phyloP scores from a whole-genome alignment of 2,797 vertebrate species.

The Tangara arthus region DNA sequence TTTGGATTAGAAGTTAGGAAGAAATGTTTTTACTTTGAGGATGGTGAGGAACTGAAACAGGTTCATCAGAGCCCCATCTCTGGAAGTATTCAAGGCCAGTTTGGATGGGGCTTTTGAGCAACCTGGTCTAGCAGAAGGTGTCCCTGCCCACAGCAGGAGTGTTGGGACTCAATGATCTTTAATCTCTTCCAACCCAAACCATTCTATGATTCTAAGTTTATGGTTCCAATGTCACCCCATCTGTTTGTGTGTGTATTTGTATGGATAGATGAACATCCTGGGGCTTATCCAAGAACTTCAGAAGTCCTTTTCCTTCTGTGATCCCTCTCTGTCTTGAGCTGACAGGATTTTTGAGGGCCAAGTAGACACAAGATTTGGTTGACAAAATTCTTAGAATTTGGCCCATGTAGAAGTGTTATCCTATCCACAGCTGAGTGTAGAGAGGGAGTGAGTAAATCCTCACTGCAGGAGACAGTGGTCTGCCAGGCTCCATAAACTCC shows the following conservation, averaged over 20 bases:
- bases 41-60: not conserved
- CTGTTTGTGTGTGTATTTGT: not conserved
- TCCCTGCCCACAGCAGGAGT: not conserved
- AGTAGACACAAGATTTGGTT: not conserved
- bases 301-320: not conserved
- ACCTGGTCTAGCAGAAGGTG: not conserved
- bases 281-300: not conserved
- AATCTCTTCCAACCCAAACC: not conserved
- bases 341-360: not conserved
- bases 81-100: not conserved
- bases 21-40: not conserved
- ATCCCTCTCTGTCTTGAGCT: not conserved
- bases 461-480: rapidly evolving
- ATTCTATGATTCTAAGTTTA: not conserved
- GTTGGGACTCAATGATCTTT: not conserved
- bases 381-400: not conserved
- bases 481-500: not conserved
- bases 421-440: not conserved
- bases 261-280: not conserved
- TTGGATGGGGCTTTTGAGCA: not conserved
- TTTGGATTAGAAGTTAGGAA: not conserved
- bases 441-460: not conserved
- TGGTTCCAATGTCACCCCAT: not conserved
- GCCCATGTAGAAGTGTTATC: not conserved
- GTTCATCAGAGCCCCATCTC: not conserved